Percentiles rank a stretch among this genome's conserved stretches.
Conservation (phyloP, 2,113 vertebrate genomes). For the Poecile atricapillus region DNA sequence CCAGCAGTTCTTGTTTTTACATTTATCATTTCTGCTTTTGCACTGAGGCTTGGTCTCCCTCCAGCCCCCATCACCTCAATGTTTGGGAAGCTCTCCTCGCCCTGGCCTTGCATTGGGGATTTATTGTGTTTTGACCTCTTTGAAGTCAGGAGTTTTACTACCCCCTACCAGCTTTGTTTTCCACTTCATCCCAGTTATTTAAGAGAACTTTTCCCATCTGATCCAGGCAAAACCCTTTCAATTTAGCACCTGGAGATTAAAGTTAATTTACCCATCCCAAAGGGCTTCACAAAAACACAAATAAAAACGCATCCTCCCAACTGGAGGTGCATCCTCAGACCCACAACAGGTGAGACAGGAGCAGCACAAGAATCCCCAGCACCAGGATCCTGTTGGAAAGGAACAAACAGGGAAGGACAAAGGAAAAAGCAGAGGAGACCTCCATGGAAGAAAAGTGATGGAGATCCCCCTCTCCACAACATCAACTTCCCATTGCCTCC, state of each 20-base stretch:
- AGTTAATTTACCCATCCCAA: not conserved
- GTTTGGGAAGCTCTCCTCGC: not conserved
- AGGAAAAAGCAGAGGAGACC: not conserved
- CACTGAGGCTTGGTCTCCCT: not conserved
- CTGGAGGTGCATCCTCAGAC: not conserved
- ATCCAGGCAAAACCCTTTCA: not conserved
- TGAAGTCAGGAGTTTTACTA: not conserved
- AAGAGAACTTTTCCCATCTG: not conserved
- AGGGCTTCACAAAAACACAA: not conserved
- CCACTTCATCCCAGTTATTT: not conserved
- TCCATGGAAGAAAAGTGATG: no score
- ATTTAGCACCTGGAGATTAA: not conserved
- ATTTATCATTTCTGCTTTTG: not conserved
- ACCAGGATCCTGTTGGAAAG: not conserved
- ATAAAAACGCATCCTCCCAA: not conserved
- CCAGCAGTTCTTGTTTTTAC: not conserved
- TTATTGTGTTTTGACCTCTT: not conserved
- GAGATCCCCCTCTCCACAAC: not conserved
- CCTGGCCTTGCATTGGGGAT: not conserved
- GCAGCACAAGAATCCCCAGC: not conserved
- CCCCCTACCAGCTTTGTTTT: not conserved
- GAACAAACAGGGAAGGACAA: not conserved
- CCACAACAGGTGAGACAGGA: not conserved
- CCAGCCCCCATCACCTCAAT: fast-evolving
- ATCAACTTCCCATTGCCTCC: not conserved